Percentiles rank a stretch among this genome's conserved stretches.
These are phyloP conservation scores for Drosophila nikananu DNA, from an alignment of 1,140 invertebrate genomes.

Conservation along the genomic window DNA sequence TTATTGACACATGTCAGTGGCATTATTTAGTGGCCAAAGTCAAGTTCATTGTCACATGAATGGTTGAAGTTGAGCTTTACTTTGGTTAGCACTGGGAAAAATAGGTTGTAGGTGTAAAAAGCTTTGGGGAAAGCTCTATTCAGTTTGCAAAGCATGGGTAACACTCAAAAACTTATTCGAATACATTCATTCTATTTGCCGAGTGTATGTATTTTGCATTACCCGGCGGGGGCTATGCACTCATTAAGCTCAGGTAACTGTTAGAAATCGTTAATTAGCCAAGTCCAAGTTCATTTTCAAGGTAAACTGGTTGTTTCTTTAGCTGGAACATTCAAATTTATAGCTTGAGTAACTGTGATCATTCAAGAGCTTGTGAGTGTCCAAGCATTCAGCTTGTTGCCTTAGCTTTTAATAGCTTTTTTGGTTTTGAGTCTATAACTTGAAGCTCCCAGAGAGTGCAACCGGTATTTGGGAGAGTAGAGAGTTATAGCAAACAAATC, in stretches of 20 bases:
- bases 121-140: neutral
- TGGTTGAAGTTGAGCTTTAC: neutral
- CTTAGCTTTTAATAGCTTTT: neutral
- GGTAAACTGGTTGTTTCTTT: constrained; percentile 9
- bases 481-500: constrained; percentile 5
- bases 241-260: constrained; percentile 12
- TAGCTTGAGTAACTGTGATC: constrained; percentile 19
- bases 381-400: constrained; percentile 1
- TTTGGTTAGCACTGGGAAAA: neutral
- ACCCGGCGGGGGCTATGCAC: neutral
- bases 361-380: neutral
- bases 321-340: neutral
- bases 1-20: constrained; percentile 5
- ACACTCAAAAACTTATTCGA: neutral
- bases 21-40: constrained; percentile 14
- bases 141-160: neutral
- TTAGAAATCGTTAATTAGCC: constrained; percentile 17
- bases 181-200: neutral
- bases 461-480: constrained; percentile 25
- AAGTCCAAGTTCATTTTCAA: constrained; percentile 36
- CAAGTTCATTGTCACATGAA: constrained; percentile 37
- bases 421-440: neutral
- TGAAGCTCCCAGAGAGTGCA: neutral
- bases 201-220: neutral
- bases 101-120: neutral